Conservation (phyloP, 1,140 invertebrate species). For the Lepeophtheirus salmonis region DNA sequence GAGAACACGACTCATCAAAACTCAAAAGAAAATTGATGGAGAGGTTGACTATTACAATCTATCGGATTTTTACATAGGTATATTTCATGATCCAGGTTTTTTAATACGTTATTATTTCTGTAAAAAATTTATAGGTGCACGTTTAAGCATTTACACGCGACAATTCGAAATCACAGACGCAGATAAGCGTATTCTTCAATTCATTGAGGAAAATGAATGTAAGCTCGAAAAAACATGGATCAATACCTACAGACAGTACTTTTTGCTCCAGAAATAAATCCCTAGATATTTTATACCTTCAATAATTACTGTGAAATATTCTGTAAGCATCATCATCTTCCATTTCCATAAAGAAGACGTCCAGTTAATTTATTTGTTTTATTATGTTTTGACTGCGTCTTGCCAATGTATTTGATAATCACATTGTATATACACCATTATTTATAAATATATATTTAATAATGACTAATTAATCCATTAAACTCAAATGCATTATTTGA, state of each 20-base stretch:
- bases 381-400: too few species aligned
- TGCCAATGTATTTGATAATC: too few species aligned
- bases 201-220: neutral
- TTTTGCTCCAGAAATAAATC: neutral
- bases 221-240: neutral
- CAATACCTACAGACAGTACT: neutral
- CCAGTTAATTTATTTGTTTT: too few species aligned
- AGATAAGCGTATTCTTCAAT: slow-evolving; percentile 5
- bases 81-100: neutral
- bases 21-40: slow-evolving; percentile 1
- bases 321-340: too few species aligned
- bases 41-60: slow-evolving; percentile 5
- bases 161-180: slow-evolving; percentile 6
- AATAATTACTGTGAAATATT: too few species aligned
- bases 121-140: neutral
- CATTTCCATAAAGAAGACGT: too few species aligned
- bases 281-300: too few species aligned
- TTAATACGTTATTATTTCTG: neutral
- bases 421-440: too few species aligned
- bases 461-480: too few species aligned
- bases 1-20: neutral
- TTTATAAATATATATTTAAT: too few species aligned
- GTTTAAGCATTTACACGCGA: neutral
- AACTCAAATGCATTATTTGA: too few species aligned
- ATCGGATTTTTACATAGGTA: slow-evolving; percentile 13